Evolutionary conservation across 2,113 vertebrate species (phyloP).

Genomic region (Syngnathus floridae): DNA sequence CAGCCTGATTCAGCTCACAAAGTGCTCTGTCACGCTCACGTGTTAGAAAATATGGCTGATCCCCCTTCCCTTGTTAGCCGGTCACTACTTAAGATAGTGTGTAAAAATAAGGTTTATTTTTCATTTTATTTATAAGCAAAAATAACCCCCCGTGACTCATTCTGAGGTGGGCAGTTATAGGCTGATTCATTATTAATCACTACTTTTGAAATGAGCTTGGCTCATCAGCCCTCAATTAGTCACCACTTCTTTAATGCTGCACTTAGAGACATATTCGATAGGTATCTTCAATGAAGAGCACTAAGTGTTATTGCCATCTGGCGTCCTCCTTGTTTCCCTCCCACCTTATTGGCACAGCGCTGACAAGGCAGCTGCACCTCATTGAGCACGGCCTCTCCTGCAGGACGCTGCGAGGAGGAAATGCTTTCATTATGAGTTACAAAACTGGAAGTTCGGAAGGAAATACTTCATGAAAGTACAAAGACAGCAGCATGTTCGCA

Average conservation of each 20-base stretch:
- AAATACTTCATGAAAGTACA: conserved; percentile 16
- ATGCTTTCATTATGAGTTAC: conserved; percentile 20
- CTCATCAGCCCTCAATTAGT: not conserved
- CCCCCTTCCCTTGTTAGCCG: not conserved
- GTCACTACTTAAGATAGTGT: not conserved
- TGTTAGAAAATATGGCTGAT: conserved; percentile 34
- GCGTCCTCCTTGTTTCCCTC: conserved; percentile 17
- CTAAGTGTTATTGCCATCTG: conserved; percentile 34
- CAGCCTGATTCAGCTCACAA: conserved; percentile 41
- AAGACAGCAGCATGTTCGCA: not conserved
- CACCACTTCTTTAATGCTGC: conserved; percentile 15
- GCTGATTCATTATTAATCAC: conserved; percentile 44
- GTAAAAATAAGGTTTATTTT: not conserved
- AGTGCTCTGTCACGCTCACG: conserved; percentile 13
- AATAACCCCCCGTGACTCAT: conserved; percentile 19
- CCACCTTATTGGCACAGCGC: conserved; percentile 34
- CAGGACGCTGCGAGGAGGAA: conserved; percentile 25
- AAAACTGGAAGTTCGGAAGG: not conserved
- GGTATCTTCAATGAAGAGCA: conserved; percentile 33
- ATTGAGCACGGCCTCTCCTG: conserved; percentile 38
- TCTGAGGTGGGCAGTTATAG: conserved; percentile 11
- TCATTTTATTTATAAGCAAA: conserved; percentile 3
- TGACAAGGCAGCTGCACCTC: conserved; percentile 63
- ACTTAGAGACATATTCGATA: conserved; percentile 14
- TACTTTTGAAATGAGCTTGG: conserved; percentile 35